These are phyloP conservation scores for Drosophila pseudotakahashii DNA, from an alignment of 2,888 invertebrate genomes.

Conservation along the genomic window DNA sequence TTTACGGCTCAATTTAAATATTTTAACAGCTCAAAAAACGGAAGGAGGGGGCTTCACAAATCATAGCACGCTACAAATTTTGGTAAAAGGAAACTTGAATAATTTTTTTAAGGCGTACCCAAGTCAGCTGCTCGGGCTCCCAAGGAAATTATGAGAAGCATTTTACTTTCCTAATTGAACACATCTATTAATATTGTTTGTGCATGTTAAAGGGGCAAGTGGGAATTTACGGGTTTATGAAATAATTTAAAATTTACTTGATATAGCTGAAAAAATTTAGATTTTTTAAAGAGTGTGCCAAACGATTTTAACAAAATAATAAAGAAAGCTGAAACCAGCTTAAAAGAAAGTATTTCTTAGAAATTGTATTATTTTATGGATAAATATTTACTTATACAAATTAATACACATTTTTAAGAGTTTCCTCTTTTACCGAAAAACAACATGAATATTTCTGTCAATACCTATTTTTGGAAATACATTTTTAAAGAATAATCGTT, in stretches of 20 bases:
- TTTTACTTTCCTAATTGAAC: slow-evolving; percentile 3
- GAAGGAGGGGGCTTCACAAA: background rate
- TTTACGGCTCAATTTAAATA: slow-evolving; percentile 75
- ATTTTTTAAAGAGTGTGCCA: no score
- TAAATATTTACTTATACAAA: no score
- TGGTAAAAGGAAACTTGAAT: slow-evolving; percentile 5
- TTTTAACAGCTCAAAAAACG: slow-evolving; percentile 54
- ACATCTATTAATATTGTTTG: slow-evolving; percentile 19
- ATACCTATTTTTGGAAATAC: no score
- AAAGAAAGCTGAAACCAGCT: no score
- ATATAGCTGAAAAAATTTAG: background rate
- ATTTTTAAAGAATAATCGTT: no score
- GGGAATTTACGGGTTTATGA: background rate
- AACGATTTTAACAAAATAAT: no score
- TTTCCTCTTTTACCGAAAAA: no score
- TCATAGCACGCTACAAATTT: slow-evolving; percentile 27
- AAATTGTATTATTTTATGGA: no score
- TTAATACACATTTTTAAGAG: no score
- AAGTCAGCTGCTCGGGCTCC: slow-evolving; percentile 17
- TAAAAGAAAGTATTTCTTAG: no score
- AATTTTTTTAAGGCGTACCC: slow-evolving; percentile 22
- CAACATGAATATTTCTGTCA: no score
- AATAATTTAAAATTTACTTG: background rate
- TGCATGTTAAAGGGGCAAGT: background rate
- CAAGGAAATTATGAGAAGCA: slow-evolving; percentile 12